Evolutionary conservation across 2,113 vertebrate species (phyloP), one percentile per base, ranked within the genome.

Genomic region (Sigmodon hispidus): DNA sequence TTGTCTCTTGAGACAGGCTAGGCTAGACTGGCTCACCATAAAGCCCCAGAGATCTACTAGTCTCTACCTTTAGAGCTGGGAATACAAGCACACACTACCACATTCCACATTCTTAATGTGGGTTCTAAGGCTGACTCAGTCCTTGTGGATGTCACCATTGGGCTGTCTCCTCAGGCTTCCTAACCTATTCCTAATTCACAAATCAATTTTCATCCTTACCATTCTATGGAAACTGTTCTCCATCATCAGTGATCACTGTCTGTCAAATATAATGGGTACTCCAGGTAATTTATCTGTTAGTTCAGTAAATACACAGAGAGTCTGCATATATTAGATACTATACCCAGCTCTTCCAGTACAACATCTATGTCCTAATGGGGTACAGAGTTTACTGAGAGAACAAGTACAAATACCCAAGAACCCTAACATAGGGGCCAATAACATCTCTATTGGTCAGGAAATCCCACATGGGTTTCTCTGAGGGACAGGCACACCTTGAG

Each of bases 371-470:
- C 73, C 81, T 96, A 59, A 29, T 24, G 70, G 83, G 80, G 48
- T 52, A 89, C 83, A 59, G 43, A 89, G 52, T 83, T 80, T 61
- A 90, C 50, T 57, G 76, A 89, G 80, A 61, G 90, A 87, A 87
- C 5, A 75, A 19, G 69, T 48, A 17, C 15, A 72, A 63, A 83
- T 50, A 26, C 65, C 57, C 63, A 90, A 81, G n/a, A 50, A 79
- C 36, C 15, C 5, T 90, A 80, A 87, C 73, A 45, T 9, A 73
- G 22, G 86, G 76, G 40, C 16, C 67, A 50, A 21, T 9, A 45
- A 75, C 57, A 55, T 73, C 52, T 87, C 63, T 36, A 45, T 7
- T 24, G 45, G 31, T 50, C 63, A 63, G 90, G 87, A 77, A 75
- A 84, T 50, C 40, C 76, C 17, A 88, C 70, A 31, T 57, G 85